phyloP scores from a whole-genome alignment of 2,113 vertebrate species.

The Daboia siamensis region DNA sequence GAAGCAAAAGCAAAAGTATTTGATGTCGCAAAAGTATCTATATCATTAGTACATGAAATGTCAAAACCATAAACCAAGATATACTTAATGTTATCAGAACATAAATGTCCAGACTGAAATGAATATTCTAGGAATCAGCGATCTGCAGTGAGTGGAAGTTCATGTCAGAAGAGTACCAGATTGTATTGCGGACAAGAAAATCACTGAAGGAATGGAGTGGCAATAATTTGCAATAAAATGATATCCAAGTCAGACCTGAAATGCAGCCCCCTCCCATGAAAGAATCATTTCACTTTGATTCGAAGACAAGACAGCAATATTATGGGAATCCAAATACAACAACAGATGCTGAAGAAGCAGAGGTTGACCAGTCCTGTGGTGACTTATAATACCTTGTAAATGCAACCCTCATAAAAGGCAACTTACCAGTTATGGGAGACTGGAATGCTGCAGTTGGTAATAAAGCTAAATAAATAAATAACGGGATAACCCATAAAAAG shows the following conservation, averaged over 20 bases:
- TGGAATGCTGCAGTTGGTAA: background rate
- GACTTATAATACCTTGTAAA: background rate
- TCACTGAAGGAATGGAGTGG: background rate
- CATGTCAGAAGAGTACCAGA: background rate
- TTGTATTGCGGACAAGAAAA: background rate
- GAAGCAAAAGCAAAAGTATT: too few species aligned
- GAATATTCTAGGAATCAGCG: background rate
- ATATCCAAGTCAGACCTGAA: background rate
- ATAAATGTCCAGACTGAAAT: background rate
- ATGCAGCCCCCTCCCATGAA: background rate
- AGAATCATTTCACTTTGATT: background rate
- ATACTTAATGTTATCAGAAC: background rate
- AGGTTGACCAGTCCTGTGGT: background rate
- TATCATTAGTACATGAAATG: too few species aligned
- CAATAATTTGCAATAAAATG: background rate
- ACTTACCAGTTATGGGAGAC: background rate
- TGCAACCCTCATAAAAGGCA: background rate
- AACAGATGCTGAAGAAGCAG: background rate
- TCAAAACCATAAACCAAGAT: background rate
- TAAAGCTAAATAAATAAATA: background rate
- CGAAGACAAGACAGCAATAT: background rate
- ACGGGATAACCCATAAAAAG: background rate
- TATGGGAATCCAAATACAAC: background rate
- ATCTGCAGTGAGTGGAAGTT: background rate
- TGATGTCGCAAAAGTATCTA: too few species aligned